Evolutionary conservation across 2,113 vertebrate species (phyloP).

Genomic region (Lathamus discolor): DNA sequence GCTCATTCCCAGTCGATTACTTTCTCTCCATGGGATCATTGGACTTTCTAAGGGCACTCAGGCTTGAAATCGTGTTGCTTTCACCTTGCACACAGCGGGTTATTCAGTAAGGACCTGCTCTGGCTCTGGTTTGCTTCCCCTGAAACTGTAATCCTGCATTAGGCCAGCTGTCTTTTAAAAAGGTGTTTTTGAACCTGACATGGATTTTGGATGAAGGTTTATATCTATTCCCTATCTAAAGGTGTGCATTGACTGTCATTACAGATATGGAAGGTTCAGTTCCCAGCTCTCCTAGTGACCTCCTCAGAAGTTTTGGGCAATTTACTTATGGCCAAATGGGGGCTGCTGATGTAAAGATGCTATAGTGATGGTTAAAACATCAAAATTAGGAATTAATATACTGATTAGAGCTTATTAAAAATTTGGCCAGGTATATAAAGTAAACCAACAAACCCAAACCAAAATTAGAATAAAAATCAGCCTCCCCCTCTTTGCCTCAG

Average conservation of each 20-base stretch:
- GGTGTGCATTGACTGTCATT: neutral
- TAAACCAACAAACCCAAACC: neutral
- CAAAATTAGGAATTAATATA: neutral
- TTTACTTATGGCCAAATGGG: neutral
- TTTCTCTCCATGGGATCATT: neutral
- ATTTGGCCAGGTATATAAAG: neutral
- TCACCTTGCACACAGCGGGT: constrained; percentile 46
- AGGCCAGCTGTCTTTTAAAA: constrained; percentile 44
- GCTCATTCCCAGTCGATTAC: constrained; percentile 23
- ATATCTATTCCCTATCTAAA: neutral
- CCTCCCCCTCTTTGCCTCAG: neutral
- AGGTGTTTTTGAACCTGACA: constrained; percentile 41
- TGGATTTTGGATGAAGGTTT: constrained; percentile 47
- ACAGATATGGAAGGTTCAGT: neutral
- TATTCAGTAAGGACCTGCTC: constrained; percentile 42
- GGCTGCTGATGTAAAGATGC: neutral
- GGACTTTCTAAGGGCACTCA: neutral
- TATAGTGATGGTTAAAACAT: neutral
- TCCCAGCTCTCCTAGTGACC: neutral
- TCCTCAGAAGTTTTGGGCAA: neutral
- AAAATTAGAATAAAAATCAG: neutral
- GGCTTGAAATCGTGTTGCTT: constrained; percentile 48
- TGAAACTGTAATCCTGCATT: constrained; percentile 13
- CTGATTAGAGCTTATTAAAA: neutral
- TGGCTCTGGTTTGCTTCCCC: constrained; percentile 26